Evolutionary conservation across 1,140 invertebrate genomes (phyloP), one percentile per base, ranked within the genome.

Genomic region (Calliopsis andreniformis): DNA sequence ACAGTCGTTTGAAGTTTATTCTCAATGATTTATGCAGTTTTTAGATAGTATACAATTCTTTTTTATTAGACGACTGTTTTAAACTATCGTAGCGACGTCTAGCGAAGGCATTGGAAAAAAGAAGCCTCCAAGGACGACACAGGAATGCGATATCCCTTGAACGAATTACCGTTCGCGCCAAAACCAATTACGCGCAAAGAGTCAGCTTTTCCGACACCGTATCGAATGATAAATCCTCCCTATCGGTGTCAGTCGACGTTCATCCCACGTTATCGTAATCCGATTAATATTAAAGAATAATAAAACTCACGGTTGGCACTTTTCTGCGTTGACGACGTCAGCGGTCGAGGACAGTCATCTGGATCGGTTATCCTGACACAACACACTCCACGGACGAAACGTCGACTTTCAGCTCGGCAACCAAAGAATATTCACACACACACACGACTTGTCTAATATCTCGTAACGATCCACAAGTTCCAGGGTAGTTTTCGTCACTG

Each of bases 361-460:
- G 3, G 25, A 30, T 30, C 10, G 63, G 73, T 66, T 82, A 76
- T 80, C 78, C 71, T 42, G 63, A 64, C 45, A 62, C 23, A 42
- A 66, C 70, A 80, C 69, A 58, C n/a, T 81, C 47, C 30, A 43
- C 28, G 28, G 1, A 16, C 53, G 25, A 23, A 76, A 56, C 47
- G 63, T 68, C 61, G 5, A 64, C 49, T 76, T 68, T 14, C 10
- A n/a, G 20, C n/a, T 4, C 28, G 42, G 16, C n/a, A 16, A 47
- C 25, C 6, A 6, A 28, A 20, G 14, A 18, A 53, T 71, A 18
- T 20, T 49, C 18, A 23, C 30, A 47, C 39, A n/a, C 10, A 35
- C 56, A 23, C 32, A 16, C 25, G 18, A 4, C 32, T 3, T 20
- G 5, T 49, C 23, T 45, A 47, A 20, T 64, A 10, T 39, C 53